Conservation (phyloP, 2,888 invertebrate genomes). For the Punctoribates punctum region DNA sequence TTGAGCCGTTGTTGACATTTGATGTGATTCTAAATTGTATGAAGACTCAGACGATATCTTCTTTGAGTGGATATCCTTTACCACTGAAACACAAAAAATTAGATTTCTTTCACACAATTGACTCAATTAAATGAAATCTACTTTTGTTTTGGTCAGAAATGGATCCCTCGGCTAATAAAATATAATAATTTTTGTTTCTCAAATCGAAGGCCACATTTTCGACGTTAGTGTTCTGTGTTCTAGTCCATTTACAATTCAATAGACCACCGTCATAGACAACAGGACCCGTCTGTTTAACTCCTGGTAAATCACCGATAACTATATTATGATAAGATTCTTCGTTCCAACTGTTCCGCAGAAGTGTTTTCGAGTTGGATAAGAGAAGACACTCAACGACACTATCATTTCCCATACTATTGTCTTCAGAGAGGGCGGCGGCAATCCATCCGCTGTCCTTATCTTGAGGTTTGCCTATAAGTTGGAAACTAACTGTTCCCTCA, state of each 20-base stretch:
- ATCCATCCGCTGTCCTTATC: not conserved
- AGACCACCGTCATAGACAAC: constrained; percentile 30
- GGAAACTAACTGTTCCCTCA: not conserved
- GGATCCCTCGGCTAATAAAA: constrained; percentile 68
- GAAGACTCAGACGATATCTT: not conserved
- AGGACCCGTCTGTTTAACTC: not conserved
- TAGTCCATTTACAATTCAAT: constrained; percentile 43
- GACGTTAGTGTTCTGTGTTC: constrained; percentile 53
- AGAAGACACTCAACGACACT: constrained; percentile 75
- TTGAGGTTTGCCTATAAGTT: not conserved
- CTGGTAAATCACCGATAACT: not conserved
- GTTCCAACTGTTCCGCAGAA: constrained; percentile 51
- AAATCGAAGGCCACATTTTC: constrained; percentile 67
- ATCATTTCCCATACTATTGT: constrained; percentile 77
- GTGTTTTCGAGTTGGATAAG: constrained; percentile 58
- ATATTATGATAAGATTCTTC: not conserved
- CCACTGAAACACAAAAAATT: too few species aligned
- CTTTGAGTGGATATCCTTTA: too few species aligned
- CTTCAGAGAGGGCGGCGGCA: constrained; percentile 70
- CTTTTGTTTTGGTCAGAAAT: constrained; percentile 41
- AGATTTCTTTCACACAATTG: too few species aligned
- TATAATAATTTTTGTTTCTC: constrained; percentile 63
- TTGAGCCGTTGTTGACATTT: not conserved
- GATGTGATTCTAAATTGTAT: not conserved
- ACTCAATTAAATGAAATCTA: too few species aligned